Percentiles rank a stretch among this genome's conserved stretches.
phyloP scores from a whole-genome alignment of 2,113 vertebrate species.

The Daubentonia madagascariensis region DNA sequence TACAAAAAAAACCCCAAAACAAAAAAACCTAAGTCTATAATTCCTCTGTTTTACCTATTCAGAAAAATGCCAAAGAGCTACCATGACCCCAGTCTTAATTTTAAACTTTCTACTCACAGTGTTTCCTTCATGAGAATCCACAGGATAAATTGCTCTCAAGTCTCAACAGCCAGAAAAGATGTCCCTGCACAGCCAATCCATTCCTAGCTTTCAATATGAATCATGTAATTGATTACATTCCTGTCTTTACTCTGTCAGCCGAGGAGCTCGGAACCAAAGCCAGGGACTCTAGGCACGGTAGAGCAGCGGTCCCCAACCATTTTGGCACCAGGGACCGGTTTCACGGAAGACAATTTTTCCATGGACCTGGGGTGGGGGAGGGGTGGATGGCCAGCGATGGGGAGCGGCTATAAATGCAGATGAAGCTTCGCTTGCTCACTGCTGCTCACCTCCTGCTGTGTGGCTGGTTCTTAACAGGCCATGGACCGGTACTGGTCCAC shows the following conservation, averaged over 20 bases:
- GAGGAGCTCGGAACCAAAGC: neutral
- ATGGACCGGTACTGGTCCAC: too few species aligned
- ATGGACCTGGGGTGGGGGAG: too few species aligned
- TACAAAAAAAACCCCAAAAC: neutral
- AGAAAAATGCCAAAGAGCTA: neutral
- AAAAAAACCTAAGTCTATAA: neutral
- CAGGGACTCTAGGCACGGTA: neutral
- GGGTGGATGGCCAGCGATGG: too few species aligned
- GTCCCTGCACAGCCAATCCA: neutral
- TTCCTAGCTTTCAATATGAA: neutral
- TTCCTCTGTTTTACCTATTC: neutral
- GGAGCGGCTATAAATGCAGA: too few species aligned
- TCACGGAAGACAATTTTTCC: too few species aligned
- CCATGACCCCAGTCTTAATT: neutral
- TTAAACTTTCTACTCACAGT: neutral
- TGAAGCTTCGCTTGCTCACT: too few species aligned
- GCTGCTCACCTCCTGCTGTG: too few species aligned
- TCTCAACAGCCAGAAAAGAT: neutral
- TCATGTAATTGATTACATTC: neutral
- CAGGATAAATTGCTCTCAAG: neutral
- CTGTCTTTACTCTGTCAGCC: neutral
- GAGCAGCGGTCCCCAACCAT: too few species aligned
- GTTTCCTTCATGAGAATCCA: neutral
- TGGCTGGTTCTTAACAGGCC: too few species aligned
- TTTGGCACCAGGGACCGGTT: too few species aligned